Evolutionary conservation across 2,113 vertebrate species (phyloP).

Genomic region (Apodemus speciosus): DNA sequence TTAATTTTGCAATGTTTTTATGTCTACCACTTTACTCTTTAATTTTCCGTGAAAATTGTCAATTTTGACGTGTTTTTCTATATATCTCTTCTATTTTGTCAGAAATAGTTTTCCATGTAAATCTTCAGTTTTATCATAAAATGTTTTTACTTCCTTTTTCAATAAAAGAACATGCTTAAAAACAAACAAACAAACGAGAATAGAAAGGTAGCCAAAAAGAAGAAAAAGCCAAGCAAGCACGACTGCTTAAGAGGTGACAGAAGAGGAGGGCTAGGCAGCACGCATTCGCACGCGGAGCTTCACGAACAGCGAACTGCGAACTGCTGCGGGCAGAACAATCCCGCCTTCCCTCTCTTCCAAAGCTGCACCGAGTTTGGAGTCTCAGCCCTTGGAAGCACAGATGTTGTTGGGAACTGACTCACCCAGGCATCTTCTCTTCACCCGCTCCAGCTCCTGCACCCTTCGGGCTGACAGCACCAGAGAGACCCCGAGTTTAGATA

Average conservation of each 20-base stretch:
- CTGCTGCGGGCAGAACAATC: background rate
- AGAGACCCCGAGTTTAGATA: conserved; percentile 89
- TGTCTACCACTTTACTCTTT: too few species aligned
- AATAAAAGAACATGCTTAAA: too few species aligned
- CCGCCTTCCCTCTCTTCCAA: background rate
- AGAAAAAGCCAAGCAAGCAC: background rate
- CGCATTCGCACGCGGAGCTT: background rate
- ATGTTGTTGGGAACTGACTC: conserved; percentile 61
- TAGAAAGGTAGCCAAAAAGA: background rate
- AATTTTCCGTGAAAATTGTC: too few species aligned
- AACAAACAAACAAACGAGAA: too few species aligned
- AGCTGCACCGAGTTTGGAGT: background rate
- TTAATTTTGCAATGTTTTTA: too few species aligned
- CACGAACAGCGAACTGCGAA: background rate
- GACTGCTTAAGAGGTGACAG: background rate
- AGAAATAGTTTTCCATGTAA: too few species aligned
- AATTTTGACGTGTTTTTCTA: too few species aligned
- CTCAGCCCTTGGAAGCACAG: background rate
- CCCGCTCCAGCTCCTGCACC: conserved; percentile 90
- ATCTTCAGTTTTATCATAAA: too few species aligned
- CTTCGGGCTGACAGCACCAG: conserved; percentile 93
- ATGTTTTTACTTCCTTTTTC: too few species aligned
- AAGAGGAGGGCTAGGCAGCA: background rate
- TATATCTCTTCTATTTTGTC: too few species aligned
- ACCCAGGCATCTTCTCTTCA: conserved; percentile 93